These are phyloP conservation scores for Zaprionus taronus DNA, from an alignment of 1,140 invertebrate species.

Conservation along the genomic window DNA sequence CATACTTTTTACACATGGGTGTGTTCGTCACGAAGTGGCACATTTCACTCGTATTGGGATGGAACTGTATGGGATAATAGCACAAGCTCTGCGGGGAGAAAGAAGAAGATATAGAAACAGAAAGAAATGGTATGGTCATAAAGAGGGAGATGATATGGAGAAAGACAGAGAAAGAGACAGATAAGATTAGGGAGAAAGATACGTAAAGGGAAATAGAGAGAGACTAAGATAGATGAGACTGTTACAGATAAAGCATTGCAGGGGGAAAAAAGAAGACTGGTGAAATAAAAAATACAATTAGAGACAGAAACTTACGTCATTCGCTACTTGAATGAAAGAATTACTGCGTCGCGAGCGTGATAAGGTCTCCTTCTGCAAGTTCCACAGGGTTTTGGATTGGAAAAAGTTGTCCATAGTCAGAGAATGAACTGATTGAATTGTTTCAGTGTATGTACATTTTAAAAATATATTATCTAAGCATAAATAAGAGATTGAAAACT, in stretches of 20 bases:
- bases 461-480: not conserved
- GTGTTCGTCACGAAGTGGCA: slow-evolving; percentile 17
- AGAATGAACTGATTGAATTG: not conserved
- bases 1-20: slow-evolving; percentile 15
- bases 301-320: not conserved
- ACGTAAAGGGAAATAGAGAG: too few species aligned
- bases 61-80: not conserved
- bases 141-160: not conserved
- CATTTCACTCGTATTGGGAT: not conserved
- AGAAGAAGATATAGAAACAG: not conserved
- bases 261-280: not conserved
- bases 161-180: not conserved
- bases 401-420: not conserved
- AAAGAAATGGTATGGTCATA: too few species aligned
- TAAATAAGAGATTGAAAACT: not conserved
- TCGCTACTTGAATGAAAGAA: not conserved
- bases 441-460: not conserved
- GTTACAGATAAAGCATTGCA: too few species aligned
- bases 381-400: not conserved
- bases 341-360: not conserved
- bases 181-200: too few species aligned
- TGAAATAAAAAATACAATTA: not conserved
- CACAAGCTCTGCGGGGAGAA: not conserved
- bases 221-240: too few species aligned
- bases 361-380: not conserved